Base-by-base conservation (phyloP, 2,888 invertebrate species). In the Phorcus lineatus region DNA sequence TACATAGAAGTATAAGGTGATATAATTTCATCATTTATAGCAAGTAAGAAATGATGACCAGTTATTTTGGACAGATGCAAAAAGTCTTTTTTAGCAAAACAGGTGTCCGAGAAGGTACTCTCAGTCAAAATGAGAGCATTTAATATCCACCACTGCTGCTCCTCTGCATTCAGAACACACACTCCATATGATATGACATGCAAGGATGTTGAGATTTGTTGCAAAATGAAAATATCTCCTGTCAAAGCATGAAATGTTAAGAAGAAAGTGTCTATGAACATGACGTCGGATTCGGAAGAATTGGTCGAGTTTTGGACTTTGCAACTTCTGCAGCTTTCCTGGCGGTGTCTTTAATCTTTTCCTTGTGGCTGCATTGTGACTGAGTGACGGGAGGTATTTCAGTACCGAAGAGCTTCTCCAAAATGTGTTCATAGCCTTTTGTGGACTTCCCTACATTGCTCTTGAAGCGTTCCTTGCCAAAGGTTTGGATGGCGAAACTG, bases 381-480 rank as follows among this genome's bases (percentile, higher is more conserved):
- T n/a, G 40, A 31, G 78, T 74, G 9, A 88, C 86, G 57, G 81
- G 80, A 4, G 82, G 66, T 19, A 74, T 52, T 2, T 85, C 81
- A 19, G 83, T 55, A 13, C 77, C 74, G 80, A 87, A 93, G 76
- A 91, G 83, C 40, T 84, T 81, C 7, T 89, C 94, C 9, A 98
- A 94, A 1, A 98, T 97, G 92, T 95, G 94, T 93, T 97, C 96
- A 93, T 98, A 97, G 17, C 98, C 98, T 86, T 94, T 94, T 74
- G 96, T 95, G 94, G 97, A 97, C 94, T 97, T 96, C 52, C 93
- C 92, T 89, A 96, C 96, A 92, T 98, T 98, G 91, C 96, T 96
- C 91, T 96, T 96, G 93, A 97, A 98, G 83, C 98, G 94, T 83
- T 98, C 97, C 85, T 97, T 94, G 1, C 97, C 98, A 93, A 98